Evolutionary conservation across 2,113 vertebrate species (phyloP).

Genomic region (Myiagra hebetior): DNA sequence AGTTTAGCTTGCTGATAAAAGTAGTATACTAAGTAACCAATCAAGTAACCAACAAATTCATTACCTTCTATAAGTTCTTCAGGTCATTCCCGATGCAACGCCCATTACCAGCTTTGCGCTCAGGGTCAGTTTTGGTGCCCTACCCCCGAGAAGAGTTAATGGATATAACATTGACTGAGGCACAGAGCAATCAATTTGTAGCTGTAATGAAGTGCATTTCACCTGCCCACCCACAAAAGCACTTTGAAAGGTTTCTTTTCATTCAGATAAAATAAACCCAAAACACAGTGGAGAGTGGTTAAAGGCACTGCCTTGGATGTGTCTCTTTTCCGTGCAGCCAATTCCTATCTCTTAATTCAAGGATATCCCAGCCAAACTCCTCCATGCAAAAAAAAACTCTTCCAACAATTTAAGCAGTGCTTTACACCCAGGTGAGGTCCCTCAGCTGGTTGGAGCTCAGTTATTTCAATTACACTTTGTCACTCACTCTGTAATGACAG

Average conservation of each 20-base stretch:
- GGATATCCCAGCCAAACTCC: background rate
- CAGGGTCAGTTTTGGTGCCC: background rate
- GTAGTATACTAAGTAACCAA: conserved; percentile 18
- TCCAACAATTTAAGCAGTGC: rapidly evolving
- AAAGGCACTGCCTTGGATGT: background rate
- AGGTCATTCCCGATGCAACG: conserved; percentile 4
- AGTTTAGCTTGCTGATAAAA: conserved; percentile 40
- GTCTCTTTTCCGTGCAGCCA: background rate
- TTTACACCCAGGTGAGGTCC: background rate
- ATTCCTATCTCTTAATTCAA: background rate
- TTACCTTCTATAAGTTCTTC: conserved; percentile 43
- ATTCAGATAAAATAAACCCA: rapidly evolving
- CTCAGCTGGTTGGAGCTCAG: background rate
- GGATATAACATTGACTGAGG: background rate
- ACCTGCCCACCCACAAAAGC: background rate
- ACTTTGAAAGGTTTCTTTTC: background rate
- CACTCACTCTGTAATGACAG: background rate
- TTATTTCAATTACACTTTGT: background rate
- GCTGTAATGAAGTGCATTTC: background rate
- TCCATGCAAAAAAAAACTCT: background rate
- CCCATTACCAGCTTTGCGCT: background rate
- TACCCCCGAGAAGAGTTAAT: background rate
- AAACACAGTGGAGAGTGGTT: background rate
- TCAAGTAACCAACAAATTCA: conserved; percentile 27
- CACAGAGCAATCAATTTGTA: background rate